phyloP scores from a whole-genome alignment of 2,888 invertebrate genomes.

The Leptinotarsa haldemani region DNA sequence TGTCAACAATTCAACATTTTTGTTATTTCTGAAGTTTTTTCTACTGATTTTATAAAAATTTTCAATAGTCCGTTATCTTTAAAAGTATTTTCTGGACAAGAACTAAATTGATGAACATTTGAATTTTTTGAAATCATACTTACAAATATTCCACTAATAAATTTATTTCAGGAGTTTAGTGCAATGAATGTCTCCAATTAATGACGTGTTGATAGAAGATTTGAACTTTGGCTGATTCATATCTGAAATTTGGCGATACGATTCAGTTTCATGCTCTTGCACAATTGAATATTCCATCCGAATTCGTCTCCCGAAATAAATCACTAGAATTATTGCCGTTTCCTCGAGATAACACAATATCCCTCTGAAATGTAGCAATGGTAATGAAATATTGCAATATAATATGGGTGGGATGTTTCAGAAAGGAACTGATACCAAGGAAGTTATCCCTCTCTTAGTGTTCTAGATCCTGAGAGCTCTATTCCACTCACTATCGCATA shows the following conservation, averaged over 20 bases:
- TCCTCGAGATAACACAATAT: slow-evolving; percentile 28
- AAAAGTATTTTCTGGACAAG: no score
- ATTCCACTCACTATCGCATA: neutral
- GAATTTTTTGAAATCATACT: no score
- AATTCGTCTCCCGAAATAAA: slow-evolving; percentile 23
- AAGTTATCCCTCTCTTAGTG: slow-evolving; percentile 20
- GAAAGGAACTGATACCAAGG: slow-evolving; percentile 16
- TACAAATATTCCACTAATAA: no score
- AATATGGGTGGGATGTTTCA: slow-evolving; percentile 23
- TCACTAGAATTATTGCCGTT: slow-evolving; percentile 32
- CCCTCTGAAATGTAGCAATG: slow-evolving; percentile 33
- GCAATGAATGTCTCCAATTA: neutral
- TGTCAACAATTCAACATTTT: no score
- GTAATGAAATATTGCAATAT: slow-evolving; percentile 34
- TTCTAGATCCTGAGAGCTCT: neutral
- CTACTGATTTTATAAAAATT: no score
- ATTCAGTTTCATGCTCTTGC: slow-evolving; percentile 4
- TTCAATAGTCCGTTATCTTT: no score
- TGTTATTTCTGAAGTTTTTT: no score
- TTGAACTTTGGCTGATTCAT: neutral
- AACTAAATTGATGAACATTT: no score
- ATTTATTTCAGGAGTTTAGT: neutral
- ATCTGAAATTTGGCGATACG: neutral
- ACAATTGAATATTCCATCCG: neutral
- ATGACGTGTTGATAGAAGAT: neutral